Conservation (phyloP, 2,888 invertebrate species). For the Hermaeophaga mercurialis region DNA sequence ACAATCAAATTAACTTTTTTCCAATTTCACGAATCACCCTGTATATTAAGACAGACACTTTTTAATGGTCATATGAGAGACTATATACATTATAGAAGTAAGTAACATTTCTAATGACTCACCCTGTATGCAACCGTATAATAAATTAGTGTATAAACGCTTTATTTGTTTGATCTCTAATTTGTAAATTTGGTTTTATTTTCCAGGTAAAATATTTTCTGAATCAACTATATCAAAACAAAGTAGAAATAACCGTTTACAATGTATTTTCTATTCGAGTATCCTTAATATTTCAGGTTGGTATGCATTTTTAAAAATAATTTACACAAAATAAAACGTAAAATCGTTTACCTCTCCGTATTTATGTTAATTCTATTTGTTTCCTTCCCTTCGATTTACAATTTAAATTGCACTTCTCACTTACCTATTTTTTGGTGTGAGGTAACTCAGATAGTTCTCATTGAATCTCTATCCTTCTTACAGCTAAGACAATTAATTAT, state of each 20-base stretch:
- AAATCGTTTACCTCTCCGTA: too few species aligned
- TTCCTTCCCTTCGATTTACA: too few species aligned
- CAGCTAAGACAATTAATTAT: too few species aligned
- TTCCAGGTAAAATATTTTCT: slow-evolving; percentile 19
- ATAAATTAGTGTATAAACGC: too few species aligned
- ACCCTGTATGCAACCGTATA: too few species aligned
- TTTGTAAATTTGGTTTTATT: neutral
- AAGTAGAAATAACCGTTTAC: slow-evolving; percentile 19
- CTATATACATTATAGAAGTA: neutral
- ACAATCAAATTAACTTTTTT: neutral
- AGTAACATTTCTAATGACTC: too few species aligned
- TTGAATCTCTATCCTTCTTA: too few species aligned
- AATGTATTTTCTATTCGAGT: slow-evolving; percentile 9
- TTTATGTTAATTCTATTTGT: too few species aligned
- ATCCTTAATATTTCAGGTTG: slow-evolving; percentile 18
- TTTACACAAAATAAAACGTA: too few species aligned
- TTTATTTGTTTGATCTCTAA: neutral
- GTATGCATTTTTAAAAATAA: too few species aligned
- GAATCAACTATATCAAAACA: slow-evolving; percentile 11
- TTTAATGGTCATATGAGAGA: neutral
- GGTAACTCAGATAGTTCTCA: too few species aligned
- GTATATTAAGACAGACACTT: neutral
- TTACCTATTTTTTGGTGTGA: neutral
- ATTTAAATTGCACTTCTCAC: neutral
- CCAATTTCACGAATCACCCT: neutral